These are phyloP conservation scores for Leiothrix lutea DNA, from an alignment of 2,113 vertebrate genomes.

Conservation along the genomic window DNA sequence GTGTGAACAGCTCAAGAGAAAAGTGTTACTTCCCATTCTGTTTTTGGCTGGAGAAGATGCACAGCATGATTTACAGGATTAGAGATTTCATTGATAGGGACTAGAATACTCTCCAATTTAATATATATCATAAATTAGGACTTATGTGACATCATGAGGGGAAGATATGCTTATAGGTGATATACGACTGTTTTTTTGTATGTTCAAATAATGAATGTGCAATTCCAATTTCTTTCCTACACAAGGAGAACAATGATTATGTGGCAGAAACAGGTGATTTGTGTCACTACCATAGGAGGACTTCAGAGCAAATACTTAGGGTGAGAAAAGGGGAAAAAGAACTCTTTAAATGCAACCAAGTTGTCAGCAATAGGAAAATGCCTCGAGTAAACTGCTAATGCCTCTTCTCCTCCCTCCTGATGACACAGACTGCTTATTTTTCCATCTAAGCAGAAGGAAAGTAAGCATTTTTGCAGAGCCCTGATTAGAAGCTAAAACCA, in stretches of 20 bases:
- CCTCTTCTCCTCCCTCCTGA: neutral
- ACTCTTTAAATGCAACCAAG: neutral
- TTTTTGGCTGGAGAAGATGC: neutral
- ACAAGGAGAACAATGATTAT: fast-evolving
- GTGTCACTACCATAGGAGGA: neutral
- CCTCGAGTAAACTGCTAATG: neutral
- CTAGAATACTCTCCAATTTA: neutral
- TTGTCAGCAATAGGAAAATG: neutral
- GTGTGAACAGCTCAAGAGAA: neutral
- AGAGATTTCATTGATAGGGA: neutral
- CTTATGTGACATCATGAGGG: neutral
- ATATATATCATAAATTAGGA: neutral
- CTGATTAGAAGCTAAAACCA: neutral
- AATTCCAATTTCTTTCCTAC: neutral
- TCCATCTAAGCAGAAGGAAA: neutral
- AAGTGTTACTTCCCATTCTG: neutral
- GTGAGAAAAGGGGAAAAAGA: neutral
- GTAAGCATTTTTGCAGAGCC: neutral
- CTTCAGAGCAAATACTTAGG: neutral
- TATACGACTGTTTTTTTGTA: neutral
- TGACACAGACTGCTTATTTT: neutral
- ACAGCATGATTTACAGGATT: neutral
- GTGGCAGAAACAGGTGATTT: neutral
- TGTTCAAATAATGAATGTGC: neutral
- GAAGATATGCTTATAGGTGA: neutral